phyloP scores from a whole-genome alignment of 2,113 vertebrate species.

The Oceanites oceanicus region DNA sequence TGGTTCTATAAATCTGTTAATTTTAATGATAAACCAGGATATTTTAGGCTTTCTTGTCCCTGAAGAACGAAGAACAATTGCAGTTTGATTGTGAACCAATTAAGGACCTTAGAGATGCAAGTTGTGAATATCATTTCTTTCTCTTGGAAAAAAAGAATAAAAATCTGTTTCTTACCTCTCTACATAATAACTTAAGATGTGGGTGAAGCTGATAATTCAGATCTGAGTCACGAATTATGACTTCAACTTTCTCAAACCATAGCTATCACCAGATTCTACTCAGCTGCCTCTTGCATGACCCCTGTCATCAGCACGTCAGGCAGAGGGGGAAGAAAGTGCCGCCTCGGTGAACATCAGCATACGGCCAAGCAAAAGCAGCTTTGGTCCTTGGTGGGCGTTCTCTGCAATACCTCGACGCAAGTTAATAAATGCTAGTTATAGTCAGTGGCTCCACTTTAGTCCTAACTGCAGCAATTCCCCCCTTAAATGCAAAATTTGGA shows the following conservation, averaged over 20 bases:
- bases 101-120: background rate
- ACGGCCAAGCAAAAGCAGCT: background rate
- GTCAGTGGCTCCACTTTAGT: background rate
- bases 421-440: background rate
- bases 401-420: background rate
- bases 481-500: background rate
- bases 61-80: conserved; percentile 23
- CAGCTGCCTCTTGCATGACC: background rate
- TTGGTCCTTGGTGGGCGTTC: background rate
- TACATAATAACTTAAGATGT: background rate
- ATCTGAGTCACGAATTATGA: background rate
- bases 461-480: background rate
- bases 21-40: conserved; percentile 41
- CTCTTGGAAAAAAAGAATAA: background rate
- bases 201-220: background rate
- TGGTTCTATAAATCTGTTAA: conserved; percentile 15
- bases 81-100: conserved; percentile 36
- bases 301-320: background rate
- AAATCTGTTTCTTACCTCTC: background rate
- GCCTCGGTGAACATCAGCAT: background rate
- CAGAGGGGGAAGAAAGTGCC: background rate
- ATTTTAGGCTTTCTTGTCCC: conserved; percentile 27
- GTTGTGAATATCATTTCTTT: background rate
- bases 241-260: background rate
- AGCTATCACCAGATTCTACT: background rate